Conservation (phyloP, 1,140 invertebrate genomes). For the Helicorthomorpha holstii region DNA sequence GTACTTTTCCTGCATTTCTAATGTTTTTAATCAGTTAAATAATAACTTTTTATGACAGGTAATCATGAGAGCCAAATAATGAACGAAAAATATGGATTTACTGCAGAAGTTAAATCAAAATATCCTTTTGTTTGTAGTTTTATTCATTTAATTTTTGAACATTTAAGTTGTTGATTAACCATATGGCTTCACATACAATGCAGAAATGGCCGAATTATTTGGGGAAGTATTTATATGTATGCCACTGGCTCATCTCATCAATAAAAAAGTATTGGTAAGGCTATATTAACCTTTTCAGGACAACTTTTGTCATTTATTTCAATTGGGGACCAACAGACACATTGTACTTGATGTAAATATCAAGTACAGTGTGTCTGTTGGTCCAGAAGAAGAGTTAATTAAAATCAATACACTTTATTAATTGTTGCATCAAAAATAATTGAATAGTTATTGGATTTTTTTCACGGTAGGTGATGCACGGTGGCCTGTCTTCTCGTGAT, state of each 20-base stretch:
- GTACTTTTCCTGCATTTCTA: conserved; percentile 34
- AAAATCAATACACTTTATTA: background rate
- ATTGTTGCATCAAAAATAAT: background rate
- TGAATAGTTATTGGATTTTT: conserved; percentile 6
- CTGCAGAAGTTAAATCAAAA: conserved; percentile 92
- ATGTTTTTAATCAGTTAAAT: conserved; percentile 6
- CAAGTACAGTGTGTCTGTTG: too few relatives aligned
- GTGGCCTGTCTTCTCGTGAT: conserved; percentile 77
- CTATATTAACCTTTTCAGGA: too few relatives aligned
- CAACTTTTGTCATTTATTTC: too few relatives aligned
- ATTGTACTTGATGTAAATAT: too few relatives aligned
- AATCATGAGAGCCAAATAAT: conserved; percentile 96
- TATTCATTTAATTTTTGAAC: background rate
- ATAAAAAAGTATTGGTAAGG: conserved; percentile 69
- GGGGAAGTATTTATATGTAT: conserved; percentile 98
- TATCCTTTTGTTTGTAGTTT: conserved; percentile 31
- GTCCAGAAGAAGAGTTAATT: too few relatives aligned
- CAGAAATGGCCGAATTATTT: conserved; percentile 89
- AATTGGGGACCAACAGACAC: too few relatives aligned
- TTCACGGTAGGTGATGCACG: conserved; percentile 64
- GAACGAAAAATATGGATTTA: conserved; percentile 99
- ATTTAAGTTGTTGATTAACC: background rate
- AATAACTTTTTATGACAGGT: conserved; percentile 34
- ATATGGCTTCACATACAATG: conserved; percentile 33
- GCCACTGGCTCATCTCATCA: conserved; percentile 89